Evolutionary conservation across 2,113 vertebrate species (phyloP).

Genomic region (Ciconia boyciana): DNA sequence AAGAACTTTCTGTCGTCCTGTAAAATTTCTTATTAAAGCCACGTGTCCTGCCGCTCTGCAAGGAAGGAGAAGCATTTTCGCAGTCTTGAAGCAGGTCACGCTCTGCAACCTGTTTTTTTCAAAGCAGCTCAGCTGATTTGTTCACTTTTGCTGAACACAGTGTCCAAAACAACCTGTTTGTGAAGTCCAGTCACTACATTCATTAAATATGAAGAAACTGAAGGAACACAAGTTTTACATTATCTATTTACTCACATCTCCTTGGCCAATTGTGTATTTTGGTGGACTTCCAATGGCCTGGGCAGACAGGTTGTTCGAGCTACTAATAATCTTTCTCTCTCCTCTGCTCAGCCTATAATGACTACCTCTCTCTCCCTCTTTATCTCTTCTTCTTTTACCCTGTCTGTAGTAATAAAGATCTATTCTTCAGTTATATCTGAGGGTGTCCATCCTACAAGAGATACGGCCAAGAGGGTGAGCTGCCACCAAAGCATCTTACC

Average conservation of each 20-base stretch:
- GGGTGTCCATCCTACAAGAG: neutral
- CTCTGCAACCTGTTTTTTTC: neutral
- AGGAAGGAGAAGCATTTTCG: neutral
- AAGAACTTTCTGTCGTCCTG: neutral
- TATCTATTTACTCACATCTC: neutral
- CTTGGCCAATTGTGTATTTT: neutral
- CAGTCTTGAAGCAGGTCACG: neutral
- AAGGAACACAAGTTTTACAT: neutral
- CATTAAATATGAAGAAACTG: neutral
- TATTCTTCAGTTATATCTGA: neutral
- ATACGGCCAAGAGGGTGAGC: neutral
- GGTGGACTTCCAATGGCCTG: neutral
- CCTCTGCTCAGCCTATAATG: neutral
- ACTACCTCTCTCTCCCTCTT: neutral
- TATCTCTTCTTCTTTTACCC: neutral
- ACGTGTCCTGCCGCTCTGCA: neutral
- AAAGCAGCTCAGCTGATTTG: neutral
- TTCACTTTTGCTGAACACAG: neutral
- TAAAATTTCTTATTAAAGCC: neutral
- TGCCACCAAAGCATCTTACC: neutral
- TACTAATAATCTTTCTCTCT: neutral
- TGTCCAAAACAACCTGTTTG: neutral
- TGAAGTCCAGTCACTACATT: neutral
- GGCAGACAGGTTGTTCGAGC: neutral
- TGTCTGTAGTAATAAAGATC: neutral